phyloP scores from a whole-genome alignment of 2,888 invertebrate genomes.

The Eustalomyia histrio region DNA sequence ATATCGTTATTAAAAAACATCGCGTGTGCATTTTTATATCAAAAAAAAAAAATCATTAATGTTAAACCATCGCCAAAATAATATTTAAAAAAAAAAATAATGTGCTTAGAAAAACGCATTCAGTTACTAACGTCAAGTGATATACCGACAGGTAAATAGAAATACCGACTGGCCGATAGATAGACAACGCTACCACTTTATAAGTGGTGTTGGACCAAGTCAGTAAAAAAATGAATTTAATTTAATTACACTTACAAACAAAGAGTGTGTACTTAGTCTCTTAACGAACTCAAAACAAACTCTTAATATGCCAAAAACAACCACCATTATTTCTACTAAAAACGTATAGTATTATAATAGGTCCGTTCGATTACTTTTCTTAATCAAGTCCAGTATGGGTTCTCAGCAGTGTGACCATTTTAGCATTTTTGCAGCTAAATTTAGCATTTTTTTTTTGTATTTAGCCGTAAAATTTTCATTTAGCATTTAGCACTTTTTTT shows the following conservation, averaged over 20 bases:
- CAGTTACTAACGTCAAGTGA: slow-evolving; percentile 19
- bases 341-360: too few relatives aligned
- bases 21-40: background rate
- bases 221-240: slow-evolving; percentile 59
- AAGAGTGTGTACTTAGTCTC: slow-evolving; percentile 26
- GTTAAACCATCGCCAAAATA: slow-evolving; percentile 9
- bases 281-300: background rate
- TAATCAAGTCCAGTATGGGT: too few relatives aligned
- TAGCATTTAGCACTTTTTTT: too few relatives aligned
- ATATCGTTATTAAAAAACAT: background rate
- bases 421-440: too few relatives aligned
- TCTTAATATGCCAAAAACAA: too few relatives aligned
- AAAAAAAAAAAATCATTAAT: slow-evolving; percentile 14
- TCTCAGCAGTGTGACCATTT: too few relatives aligned
- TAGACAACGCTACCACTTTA: slow-evolving; percentile 29
- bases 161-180: background rate
- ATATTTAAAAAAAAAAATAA: slow-evolving; percentile 22
- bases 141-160: slow-evolving; percentile 25
- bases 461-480: too few relatives aligned
- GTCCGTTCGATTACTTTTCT: too few relatives aligned
- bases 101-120: slow-evolving; percentile 15
- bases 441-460: too few relatives aligned
- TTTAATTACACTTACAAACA: slow-evolving; percentile 60
- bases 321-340: too few relatives aligned
- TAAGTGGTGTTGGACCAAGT: slow-evolving; percentile 52